Base-by-base conservation (phyloP, 1,140 invertebrate genomes). In the Bombus sylvicola region DNA sequence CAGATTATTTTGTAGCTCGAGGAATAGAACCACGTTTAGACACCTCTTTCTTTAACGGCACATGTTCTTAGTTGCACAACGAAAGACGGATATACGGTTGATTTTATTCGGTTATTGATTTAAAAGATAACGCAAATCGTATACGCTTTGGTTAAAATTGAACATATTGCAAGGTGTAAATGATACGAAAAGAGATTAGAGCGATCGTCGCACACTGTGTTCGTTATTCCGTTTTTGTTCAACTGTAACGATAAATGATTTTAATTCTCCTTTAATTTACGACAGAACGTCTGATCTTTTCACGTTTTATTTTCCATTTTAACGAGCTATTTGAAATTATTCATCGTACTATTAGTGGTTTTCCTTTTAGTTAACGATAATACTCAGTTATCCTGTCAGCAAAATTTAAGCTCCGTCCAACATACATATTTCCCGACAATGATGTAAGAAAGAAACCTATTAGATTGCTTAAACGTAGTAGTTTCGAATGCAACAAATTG, bases 391-490 rank as follows among this genome's bases (percentile, higher is more conserved):
- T 39, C 47, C 41, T 62, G 31, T 82, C 72, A 82, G 59, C 39
- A 75, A 82, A 82, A 82, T 66, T 74, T 82, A 82, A 75, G 57
- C 71, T 25, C 59, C 57, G 31, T 13, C 22, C 31, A 75, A 31
- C 59, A 39, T 74, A 31, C 72, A 66, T 74, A 73, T 64, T 75
- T 47, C 59, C 25, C 59, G 41, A 9, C 57, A 82, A 64, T 64
- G 81, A 82, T 74, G 39, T 62, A 66, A 81, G 80, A 73, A 81
- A 81, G 79, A 81, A 81, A 81, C 53, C 80, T 74, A 74, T 62
- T 37, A 10, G 28, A 81, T 34, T 62, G 1, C 37, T 81, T 62
- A 62, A 81, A 81, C 47, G 22, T 22, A 13, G 2, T 25, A 25
- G 62, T 79, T 68, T 25, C 22, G 18, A 72, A 22, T 81, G 71